Evolutionary conservation across 1,140 invertebrate genomes (phyloP), one percentile per base, ranked within the genome.

Genomic region (Steinernema feltiae): DNA sequence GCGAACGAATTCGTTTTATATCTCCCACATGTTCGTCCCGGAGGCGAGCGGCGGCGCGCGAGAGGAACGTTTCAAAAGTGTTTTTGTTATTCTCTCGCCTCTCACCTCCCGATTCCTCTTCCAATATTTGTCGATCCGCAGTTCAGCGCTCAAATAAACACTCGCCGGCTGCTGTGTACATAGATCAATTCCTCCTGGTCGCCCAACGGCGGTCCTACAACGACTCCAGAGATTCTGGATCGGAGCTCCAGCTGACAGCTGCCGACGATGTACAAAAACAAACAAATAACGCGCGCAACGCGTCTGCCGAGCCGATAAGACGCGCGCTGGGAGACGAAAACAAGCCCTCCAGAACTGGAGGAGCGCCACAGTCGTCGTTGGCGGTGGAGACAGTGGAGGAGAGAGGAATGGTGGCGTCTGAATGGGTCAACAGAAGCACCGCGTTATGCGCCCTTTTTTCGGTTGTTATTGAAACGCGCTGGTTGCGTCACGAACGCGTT

Each of bases 321-420:
- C 53, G 53, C 7, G 7, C 7, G 18, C 35, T 41, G 7, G 18
- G 18, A 41, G 53, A 63, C 53, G 53, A 63, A 63, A 63, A 63
- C 53, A 63, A 63, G 53, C 53, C 53, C 53, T 63, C 53, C 53
- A 63, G 53, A 63, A 63, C 53, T 63, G 53, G 53, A 63, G 53
- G 53, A 41, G 35, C 35, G 18, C 7, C 35, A 41, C n/a, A n/a
- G n/a, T n/a, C n/a, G n/a, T n/a, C n/a, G n/a, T n/a, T n/a, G n/a
- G n/a, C n/a, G n/a, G n/a, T n/a, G n/a, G n/a, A n/a, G n/a, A n/a
- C n/a, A n/a, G n/a, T n/a, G n/a, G n/a, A n/a, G n/a, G n/a, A n/a
- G n/a, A n/a, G n/a, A n/a, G n/a, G n/a, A n/a, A n/a, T n/a, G n/a
- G n/a, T n/a, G n/a, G 41, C 41, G 41, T 12, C n/a, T 46, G 7